A percentile compares a stretch with the other conserved stretches of the same genome.
Conservation (phyloP, 2,113 vertebrate species). For the Catagonus wagneri region DNA sequence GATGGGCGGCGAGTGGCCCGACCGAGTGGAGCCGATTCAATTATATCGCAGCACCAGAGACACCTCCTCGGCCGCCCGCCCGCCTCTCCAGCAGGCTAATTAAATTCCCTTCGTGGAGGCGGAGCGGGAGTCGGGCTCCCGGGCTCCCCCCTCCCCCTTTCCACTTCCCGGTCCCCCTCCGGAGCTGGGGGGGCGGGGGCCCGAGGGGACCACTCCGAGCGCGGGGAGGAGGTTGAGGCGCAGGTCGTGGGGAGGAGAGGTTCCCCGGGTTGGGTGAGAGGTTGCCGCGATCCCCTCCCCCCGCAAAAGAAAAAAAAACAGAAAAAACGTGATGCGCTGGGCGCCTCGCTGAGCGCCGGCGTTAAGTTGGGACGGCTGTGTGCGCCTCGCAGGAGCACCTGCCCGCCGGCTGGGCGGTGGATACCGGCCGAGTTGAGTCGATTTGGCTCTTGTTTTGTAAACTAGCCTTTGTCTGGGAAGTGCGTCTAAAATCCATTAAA, state of each 20-base stretch:
- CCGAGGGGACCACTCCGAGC: neutral
- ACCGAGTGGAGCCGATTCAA: slow-evolving; percentile 84
- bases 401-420: neutral
- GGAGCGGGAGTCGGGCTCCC: slow-evolving; percentile 51
- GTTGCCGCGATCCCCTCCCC: neutral
- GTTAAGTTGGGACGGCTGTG: neutral
- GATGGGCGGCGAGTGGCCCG: slow-evolving; percentile 75
- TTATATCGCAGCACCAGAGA: slow-evolving; percentile 80
- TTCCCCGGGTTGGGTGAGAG: neutral
- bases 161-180: neutral
- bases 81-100: slow-evolving; percentile 77
- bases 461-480: slow-evolving; percentile 66
- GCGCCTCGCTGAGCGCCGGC: neutral
- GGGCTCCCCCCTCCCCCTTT: neutral
- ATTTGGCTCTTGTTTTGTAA: slow-evolving; percentile 7
- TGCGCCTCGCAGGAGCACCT: neutral
- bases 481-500: slow-evolving; percentile 29
- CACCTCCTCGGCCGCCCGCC: slow-evolving; percentile 77
- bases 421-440: neutral
- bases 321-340: neutral
- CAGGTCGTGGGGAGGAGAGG: neutral
- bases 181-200: neutral
- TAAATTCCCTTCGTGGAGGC: slow-evolving; percentile 75
- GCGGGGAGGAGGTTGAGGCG: neutral
- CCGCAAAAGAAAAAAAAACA: too few relatives aligned